Base-by-base conservation (phyloP, 2,113 vertebrate genomes). In the Salvator merianae region DNA sequence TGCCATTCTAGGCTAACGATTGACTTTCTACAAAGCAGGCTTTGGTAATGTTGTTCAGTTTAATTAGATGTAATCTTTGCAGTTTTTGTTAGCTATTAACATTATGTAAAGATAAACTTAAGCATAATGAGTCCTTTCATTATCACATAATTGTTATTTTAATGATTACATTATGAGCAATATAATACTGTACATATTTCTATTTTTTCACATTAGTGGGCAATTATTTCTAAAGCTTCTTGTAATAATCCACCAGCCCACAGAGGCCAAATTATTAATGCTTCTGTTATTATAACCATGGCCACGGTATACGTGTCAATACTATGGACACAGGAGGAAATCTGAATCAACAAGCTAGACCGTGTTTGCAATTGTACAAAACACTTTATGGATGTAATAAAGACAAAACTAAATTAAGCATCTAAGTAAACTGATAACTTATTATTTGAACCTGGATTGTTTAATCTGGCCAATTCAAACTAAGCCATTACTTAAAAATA, bases 51-150 rank as follows among this genome's bases (percentile, higher is more conserved):
- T 40, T 93, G 80, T 90, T 93, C 91, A 90, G 90, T 81, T 88
- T 93, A 95, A 95, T 94, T 94, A 96, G 88, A 96, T 85, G 73
- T 65, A 92, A 94, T 93, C 92, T 90, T 91, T 85, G 86, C 53
- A 87, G 88, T 93, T 90, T 96, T 93, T 91, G 91, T 93, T 93
- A 95, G 87, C 91, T 94, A 93, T 93, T 94, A 95, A 93, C 88
- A 93, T 95, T 93, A 94, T 93, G 90, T 93, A 95, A 95, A 95
- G 94, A 96, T 95, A 96, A 96, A 95, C 94, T 91, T 90, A 95
- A 92, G 87, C 79, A 91, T 93, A 94, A 94, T 83, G 87, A 94
- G 81, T 91, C 92, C 90, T 94, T 94, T 91, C 92, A 91, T 94
- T 92, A 94, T 90, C 92, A 92, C 62, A 30, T 94, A 95, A 95